Conservation (phyloP, 2,888 invertebrate species). For the Drosophila koepferae region DNA sequence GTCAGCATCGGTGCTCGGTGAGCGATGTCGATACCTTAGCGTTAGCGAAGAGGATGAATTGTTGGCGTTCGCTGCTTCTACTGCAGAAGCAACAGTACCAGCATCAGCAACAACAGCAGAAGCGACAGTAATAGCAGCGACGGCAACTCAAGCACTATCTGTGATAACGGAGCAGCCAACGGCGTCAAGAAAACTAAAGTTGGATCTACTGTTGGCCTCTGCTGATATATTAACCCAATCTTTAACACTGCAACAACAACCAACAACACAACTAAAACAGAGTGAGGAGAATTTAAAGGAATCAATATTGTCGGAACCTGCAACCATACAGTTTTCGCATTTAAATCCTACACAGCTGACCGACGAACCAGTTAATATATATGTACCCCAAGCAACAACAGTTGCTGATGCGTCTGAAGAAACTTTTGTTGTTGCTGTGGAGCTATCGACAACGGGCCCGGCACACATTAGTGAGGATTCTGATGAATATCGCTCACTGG, state of each 20-base stretch:
- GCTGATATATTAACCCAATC: slow-evolving; percentile 74
- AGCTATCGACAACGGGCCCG: slow-evolving; percentile 65
- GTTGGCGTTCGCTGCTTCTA: slow-evolving; percentile 47
- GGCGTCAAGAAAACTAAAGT: slow-evolving; percentile 81
- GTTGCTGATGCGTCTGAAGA: slow-evolving; percentile 8
- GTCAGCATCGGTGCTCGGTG: slow-evolving; percentile 77
- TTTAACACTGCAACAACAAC: slow-evolving; percentile 56
- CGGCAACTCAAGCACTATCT: slow-evolving; percentile 81
- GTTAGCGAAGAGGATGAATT: slow-evolving; percentile 84
- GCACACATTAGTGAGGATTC: slow-evolving; percentile 82
- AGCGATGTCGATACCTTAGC: slow-evolving; percentile 82
- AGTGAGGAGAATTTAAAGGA: slow-evolving; percentile 6
- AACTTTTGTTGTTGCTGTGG: slow-evolving; percentile 32
- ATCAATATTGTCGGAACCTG: slow-evolving; percentile 29
- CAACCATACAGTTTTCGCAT: slow-evolving; percentile 31
- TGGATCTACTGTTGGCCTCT: slow-evolving; percentile 82
- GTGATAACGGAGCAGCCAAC: slow-evolving; percentile 85
- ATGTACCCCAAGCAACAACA: slow-evolving; percentile 33
- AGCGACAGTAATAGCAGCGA: slow-evolving; percentile 26
- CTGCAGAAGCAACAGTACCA: slow-evolving; percentile 17
- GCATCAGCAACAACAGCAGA: slow-evolving; percentile 20
- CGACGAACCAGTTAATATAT: slow-evolving; percentile 47
- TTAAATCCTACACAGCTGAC: slow-evolving; percentile 28
- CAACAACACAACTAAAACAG: slow-evolving; percentile 20
- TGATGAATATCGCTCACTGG: slow-evolving; percentile 85